Evolutionary conservation across 23 tunicate genomes (phyloP), one percentile per base, ranked within the genome.

Genomic region (Ascidia mentula): DNA sequence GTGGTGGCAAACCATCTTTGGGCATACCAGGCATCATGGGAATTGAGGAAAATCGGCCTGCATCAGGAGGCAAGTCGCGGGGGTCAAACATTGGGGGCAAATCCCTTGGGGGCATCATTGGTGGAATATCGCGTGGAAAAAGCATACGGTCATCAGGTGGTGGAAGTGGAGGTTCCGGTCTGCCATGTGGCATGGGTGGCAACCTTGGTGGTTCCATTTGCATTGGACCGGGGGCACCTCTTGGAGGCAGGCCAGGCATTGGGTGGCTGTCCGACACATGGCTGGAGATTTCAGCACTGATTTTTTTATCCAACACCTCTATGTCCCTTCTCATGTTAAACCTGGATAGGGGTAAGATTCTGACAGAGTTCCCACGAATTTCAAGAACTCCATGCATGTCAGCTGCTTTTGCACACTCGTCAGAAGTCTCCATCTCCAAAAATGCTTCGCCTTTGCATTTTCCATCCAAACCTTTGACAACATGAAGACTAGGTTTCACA

Each of bases 371-470:
- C 1, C 86, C 90, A 5, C 45, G 46, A 26, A 92, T 38, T 69
- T 65, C 65, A 15, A 74, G 85, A 20, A 32, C 31, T 2, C 37
- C 84, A 69, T 92, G 88, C 5, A 92, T 34, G 31, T 82, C 40
- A 0, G 89, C 88, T 0, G 97, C 97, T 42, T 86, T 85, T 15
- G 80, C 69, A 73, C 98, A 93, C 28, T 93, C 93, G 7, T 46
- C 80, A 0, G 89, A 35, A 26, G 79, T 69, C 2, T 59, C 75
- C 9, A 93, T 46, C 45, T 93, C 93, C 46, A 93, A 80, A 75
- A 69, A 93, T 0, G 86, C 89, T 40, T 87, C 88, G n/a, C 97
- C 97, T 59, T 42, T 87, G 72, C 97, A 92, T 37, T 71, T 80
- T 34, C 92, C 89, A 40, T 74, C 78, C 20, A 38, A 34, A 45